Evolutionary conservation across 2,113 vertebrate species (phyloP), one percentile per base, ranked within the genome.

Genomic region (Choloepus hoffmanni): DNA sequence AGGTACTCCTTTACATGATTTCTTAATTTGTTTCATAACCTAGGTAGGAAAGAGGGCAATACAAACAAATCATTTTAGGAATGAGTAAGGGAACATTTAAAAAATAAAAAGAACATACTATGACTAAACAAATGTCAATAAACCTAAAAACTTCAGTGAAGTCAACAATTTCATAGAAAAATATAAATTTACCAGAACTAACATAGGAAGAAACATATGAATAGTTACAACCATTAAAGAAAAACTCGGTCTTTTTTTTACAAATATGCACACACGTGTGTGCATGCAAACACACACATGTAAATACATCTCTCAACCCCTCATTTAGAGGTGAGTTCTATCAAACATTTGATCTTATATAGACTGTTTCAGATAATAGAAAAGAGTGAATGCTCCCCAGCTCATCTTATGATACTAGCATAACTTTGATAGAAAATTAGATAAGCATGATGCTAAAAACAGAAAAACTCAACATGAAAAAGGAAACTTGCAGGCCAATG

Each of bases 381-480:
- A 72, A 86, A 89, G n/a, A 85, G 72, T 67, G 30, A 58, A 74
- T 86, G 4, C 2, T 30, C 21, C 72, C 18, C 70, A 63, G 65
- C 65, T 84, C 26, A 89, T 85, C 79, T 92, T 67, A n/a, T 73
- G 40, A 89, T 26, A 88, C n/a, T 48, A 67, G 58, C 74, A 58
- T 82, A 58, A 88, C 10, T 63, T 82, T 36, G 28, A 74, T 67
- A 89, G 60, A 86, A 90, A 86, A 65, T 65, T 12, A 19, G 45
- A 70, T 72, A 74, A 79, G 82, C 13, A 60, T 78, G 60, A 40
- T 82, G n/a, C 15, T 85, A 89, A 78, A 81, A 81, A 15, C 63
- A 95, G 30, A 81, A 94, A 72, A 87, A 21, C 15, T 91, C 26
- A 78, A 8, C 12, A 77, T 84, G 70, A 87, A 87, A 93, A 93